Percentiles rank a stretch among this genome's conserved stretches.
These are phyloP conservation scores for Aphelinus certus DNA, from an alignment of 1,140 invertebrate species.

Conservation along the genomic window DNA sequence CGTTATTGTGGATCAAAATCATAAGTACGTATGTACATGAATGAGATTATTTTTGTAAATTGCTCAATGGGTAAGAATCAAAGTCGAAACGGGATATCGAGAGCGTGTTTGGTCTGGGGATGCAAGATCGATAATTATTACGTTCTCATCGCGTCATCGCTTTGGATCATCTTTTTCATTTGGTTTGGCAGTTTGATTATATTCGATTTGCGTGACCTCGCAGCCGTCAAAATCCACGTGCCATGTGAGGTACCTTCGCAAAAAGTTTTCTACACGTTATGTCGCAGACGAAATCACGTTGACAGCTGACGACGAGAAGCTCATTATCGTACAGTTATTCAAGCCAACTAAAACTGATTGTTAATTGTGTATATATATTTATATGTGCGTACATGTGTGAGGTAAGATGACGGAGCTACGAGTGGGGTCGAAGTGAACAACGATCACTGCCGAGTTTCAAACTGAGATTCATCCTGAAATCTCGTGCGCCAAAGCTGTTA, in stretches of 20 bases:
- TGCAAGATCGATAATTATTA: constrained; percentile 9
- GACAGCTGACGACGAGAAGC: constrained; percentile 52
- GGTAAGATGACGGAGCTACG: no score
- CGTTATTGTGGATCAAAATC: no score
- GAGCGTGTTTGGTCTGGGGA: no score
- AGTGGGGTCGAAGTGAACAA: no score
- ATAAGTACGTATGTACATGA: no score
- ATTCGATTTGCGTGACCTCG: constrained; percentile 53
- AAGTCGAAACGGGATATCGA: no score
- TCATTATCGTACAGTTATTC: constrained; percentile 48
- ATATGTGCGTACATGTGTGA: not conserved
- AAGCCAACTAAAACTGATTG: constrained; percentile 43
- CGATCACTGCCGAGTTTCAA: no score
- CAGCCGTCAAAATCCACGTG: constrained; percentile 54
- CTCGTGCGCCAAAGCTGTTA: no score
- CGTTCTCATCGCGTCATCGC: not conserved
- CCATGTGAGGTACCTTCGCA: constrained; percentile 47
- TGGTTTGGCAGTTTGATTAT: not conserved
- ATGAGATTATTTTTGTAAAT: no score
- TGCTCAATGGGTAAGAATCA: no score
- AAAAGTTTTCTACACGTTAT: constrained; percentile 41
- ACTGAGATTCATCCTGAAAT: no score
- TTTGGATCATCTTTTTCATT: no score
- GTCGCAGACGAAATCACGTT: constrained; percentile 46
- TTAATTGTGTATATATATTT: constrained; percentile 48